Conservation (phyloP, 2,797 vertebrate species). For the Peromyscus eremicus region DNA sequence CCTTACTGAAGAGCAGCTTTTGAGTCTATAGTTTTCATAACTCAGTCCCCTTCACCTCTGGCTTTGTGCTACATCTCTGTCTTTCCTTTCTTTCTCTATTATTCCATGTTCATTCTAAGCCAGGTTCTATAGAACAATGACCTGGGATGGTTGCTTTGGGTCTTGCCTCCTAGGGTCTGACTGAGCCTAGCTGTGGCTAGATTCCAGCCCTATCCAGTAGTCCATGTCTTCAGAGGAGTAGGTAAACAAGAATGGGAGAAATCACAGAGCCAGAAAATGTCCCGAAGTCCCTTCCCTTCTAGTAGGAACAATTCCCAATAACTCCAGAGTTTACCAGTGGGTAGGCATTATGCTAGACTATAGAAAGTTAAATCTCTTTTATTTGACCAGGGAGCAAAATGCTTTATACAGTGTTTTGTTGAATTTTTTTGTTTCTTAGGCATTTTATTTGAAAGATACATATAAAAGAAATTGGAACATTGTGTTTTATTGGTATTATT, state of each 20-base stretch:
- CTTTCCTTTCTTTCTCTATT: not conserved
- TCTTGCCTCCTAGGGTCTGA: not conserved
- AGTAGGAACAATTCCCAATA: not conserved
- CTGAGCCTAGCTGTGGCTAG: not conserved
- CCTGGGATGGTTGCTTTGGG: not conserved
- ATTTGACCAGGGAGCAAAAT: not conserved
- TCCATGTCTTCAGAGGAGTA: not conserved
- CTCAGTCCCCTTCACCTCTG: not conserved
- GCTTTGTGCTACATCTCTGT: not conserved
- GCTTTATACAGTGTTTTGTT: not conserved
- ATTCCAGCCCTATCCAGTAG: not conserved
- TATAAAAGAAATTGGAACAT: not conserved
- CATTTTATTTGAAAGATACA: conserved; percentile 52
- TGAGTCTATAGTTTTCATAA: not conserved
- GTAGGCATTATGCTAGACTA: not conserved
- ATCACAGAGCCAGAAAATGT: not conserved
- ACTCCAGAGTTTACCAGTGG: not conserved
- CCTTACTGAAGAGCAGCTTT: not conserved
- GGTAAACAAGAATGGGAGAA: not conserved
- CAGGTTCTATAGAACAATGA: not conserved
- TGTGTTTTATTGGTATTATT: not conserved
- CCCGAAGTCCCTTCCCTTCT: not conserved
- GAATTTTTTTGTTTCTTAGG: not conserved
- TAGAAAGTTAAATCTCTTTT: not conserved
- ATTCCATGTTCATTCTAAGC: not conserved